Evolutionary conservation across 2,113 vertebrate species (phyloP).

Genomic region (Triplophysa tibetana): DNA sequence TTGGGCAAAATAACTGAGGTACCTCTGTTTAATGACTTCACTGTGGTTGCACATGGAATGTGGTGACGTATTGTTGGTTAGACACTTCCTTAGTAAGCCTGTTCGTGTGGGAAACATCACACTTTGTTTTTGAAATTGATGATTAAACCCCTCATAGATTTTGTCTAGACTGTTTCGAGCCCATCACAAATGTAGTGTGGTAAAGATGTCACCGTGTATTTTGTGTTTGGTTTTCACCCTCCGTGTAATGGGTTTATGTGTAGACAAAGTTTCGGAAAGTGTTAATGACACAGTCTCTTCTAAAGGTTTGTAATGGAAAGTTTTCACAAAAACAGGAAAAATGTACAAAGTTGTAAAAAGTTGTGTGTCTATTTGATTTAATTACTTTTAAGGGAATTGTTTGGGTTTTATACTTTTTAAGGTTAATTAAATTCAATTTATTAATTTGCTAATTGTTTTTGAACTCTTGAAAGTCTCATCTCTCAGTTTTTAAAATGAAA

Average conservation of each 20-base stretch:
- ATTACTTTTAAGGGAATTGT: too few relatives aligned
- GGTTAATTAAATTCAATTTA: too few relatives aligned
- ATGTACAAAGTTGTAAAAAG: not conserved
- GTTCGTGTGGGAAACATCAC: slow-evolving; percentile 16
- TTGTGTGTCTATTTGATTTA: not conserved
- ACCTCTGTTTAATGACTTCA: slow-evolving; percentile 65
- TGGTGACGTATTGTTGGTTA: slow-evolving; percentile 40
- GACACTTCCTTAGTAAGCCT: slow-evolving; percentile 45
- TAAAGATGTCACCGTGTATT: slow-evolving; percentile 7
- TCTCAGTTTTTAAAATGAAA: too few relatives aligned
- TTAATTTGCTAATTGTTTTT: too few relatives aligned
- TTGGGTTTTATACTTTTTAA: too few relatives aligned
- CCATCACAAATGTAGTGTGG: not conserved
- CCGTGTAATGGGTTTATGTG: not conserved
- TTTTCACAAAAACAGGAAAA: not conserved
- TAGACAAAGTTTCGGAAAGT: not conserved
- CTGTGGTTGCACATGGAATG: slow-evolving; percentile 64
- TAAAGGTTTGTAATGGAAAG: not conserved
- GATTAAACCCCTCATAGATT: slow-evolving; percentile 28
- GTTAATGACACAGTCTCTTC: not conserved
- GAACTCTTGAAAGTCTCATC: too few relatives aligned
- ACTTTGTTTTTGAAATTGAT: not conserved
- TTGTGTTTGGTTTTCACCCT: not conserved
- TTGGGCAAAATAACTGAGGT: slow-evolving; percentile 80
- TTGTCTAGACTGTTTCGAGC: slow-evolving; percentile 8